Evolutionary conservation across 2,113 vertebrate genomes (phyloP).

Genomic region (Elachura formosa): DNA sequence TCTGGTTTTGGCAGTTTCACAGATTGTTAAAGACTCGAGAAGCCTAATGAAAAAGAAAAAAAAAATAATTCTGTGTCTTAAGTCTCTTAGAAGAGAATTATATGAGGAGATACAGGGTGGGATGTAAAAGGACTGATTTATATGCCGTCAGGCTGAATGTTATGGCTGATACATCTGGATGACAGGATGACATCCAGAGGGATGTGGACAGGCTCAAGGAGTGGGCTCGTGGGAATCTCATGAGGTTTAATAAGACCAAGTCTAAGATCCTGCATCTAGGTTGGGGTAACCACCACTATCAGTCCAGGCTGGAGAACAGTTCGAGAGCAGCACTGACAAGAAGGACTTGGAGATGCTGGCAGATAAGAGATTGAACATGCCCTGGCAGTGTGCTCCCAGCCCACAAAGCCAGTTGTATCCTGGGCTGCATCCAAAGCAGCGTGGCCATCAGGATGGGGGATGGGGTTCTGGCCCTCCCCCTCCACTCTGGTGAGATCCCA

Average conservation of each 20-base stretch:
- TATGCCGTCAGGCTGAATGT: not conserved
- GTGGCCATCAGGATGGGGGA: fast-evolving
- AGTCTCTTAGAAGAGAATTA: not conserved
- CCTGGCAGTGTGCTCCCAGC: fast-evolving
- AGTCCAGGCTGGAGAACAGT: not conserved
- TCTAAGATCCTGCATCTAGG: not conserved
- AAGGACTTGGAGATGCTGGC: not conserved
- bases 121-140: not conserved
- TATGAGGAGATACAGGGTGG: not conserved
- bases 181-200: not conserved
- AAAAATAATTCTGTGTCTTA: not conserved
- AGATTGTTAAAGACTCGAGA: not conserved
- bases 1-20: not conserved
- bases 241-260: not conserved
- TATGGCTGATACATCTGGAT: not conserved
- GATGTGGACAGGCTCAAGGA: not conserved
- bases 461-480: fast-evolving
- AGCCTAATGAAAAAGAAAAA: not conserved
- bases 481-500: not conserved
- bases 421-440: not conserved
- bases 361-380: not conserved
- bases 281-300: fast-evolving
- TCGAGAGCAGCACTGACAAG: fast-evolving
- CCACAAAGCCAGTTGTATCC: not conserved
- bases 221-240: not conserved